These are phyloP conservation scores for Dryadula phaetusa DNA, from an alignment of 2,888 invertebrate species.

Conservation along the genomic window DNA sequence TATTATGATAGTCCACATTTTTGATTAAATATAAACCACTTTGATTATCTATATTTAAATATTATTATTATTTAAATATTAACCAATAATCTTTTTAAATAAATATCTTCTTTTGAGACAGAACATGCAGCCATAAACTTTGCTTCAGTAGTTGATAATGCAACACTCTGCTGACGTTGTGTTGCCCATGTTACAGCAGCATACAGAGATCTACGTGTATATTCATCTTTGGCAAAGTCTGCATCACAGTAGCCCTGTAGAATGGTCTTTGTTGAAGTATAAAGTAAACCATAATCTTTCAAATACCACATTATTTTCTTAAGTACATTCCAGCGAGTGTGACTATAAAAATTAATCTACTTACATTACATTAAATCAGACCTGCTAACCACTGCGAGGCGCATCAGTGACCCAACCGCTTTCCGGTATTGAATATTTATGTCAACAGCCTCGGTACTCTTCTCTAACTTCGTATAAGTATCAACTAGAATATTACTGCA, in stretches of 20 bases:
- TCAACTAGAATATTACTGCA: no score
- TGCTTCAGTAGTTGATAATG: conserved; percentile 37
- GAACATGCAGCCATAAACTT: conserved; percentile 40
- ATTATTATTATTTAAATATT: not conserved
- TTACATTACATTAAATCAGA: no score
- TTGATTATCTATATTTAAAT: not conserved
- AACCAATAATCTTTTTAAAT: conserved; percentile 13
- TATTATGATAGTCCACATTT: no score
- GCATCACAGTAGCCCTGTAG: conserved; percentile 42
- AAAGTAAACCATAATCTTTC: conserved; percentile 37
- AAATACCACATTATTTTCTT: no score
- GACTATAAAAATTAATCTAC: no score
- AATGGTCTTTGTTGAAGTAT: not conserved
- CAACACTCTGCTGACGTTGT: conserved; percentile 33
- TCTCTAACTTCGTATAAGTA: no score
- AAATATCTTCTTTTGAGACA: conserved; percentile 38
- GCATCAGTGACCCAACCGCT: no score
- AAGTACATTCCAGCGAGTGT: no score
- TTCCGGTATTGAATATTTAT: no score
- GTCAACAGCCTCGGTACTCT: no score
- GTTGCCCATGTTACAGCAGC: conserved; percentile 27
- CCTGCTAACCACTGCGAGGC: no score
- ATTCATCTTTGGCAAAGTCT: conserved; percentile 42
- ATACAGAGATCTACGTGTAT: conserved; percentile 21
- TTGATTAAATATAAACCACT: no score